Evolutionary conservation across 2,888 invertebrate genomes (phyloP).

Genomic region (Rotaria macrura): DNA sequence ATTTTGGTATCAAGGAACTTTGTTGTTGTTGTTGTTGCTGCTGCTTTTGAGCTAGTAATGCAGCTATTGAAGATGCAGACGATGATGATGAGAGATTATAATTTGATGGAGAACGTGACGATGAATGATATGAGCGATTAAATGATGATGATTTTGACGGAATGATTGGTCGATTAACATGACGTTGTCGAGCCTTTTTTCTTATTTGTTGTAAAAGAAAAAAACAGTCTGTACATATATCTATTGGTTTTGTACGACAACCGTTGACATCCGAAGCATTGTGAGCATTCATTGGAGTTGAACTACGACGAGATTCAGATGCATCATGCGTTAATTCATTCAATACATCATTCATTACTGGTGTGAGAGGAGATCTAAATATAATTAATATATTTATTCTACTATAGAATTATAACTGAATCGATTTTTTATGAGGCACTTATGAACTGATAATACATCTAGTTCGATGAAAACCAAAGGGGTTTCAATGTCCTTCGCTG

Average conservation of each 20-base stretch:
- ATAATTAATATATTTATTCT: background rate
- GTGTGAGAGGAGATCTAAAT: background rate
- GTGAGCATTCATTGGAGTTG: background rate
- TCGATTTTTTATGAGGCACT: no score
- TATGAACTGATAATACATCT: no score
- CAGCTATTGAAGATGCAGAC: background rate
- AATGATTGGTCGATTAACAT: background rate
- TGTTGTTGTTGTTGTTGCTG: background rate
- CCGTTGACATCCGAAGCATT: background rate
- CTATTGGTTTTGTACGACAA: background rate
- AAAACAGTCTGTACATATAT: background rate
- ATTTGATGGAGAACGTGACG: background rate
- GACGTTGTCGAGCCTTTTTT: background rate
- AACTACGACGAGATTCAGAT: background rate
- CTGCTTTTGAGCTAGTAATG: background rate
- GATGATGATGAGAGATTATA: slow-evolving; percentile 1
- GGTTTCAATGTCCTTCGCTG: no score
- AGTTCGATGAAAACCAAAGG: no score
- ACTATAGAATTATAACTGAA: background rate
- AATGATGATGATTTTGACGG: background rate
- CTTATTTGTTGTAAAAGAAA: background rate
- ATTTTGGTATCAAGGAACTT: background rate
- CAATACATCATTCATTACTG: slow-evolving; percentile 11
- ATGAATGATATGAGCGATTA: background rate
- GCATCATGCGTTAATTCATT: background rate